Evolutionary conservation across 2,888 invertebrate genomes (phyloP).

Genomic region (Neria commutata): DNA sequence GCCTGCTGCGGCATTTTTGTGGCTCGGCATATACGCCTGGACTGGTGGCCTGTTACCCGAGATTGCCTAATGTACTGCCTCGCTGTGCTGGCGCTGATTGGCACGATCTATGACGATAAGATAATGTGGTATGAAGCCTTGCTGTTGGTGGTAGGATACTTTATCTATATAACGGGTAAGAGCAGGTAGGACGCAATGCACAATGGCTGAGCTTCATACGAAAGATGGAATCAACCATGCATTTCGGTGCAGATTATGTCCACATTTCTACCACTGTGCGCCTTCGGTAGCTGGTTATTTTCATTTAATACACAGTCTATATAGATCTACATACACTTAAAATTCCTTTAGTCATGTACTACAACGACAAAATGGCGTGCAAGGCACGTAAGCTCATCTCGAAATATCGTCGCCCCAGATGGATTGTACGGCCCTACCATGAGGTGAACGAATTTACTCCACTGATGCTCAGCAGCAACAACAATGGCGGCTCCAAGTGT

Average conservation of each 20-base stretch:
- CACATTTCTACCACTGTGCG: background rate
- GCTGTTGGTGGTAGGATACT: slow-evolving; percentile 73
- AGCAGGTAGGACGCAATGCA: too few relatives aligned
- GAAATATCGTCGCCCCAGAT: slow-evolving; percentile 43
- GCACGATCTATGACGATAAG: slow-evolving; percentile 74
- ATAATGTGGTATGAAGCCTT: slow-evolving; percentile 82
- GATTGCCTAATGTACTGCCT: slow-evolving; percentile 79
- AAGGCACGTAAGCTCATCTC: slow-evolving; percentile 49
- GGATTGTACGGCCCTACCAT: slow-evolving; percentile 63
- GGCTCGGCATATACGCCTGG: slow-evolving; percentile 72
- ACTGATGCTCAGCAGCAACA: slow-evolving; percentile 40
- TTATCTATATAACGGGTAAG: slow-evolving; percentile 68
- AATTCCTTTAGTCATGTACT: slow-evolving; percentile 75
- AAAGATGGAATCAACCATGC: too few relatives aligned
- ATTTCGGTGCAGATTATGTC: too few relatives aligned
- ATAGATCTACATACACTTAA: background rate
- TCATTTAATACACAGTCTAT: background rate
- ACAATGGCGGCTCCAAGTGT: slow-evolving; percentile 19
- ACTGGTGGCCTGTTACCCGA: slow-evolving; percentile 81
- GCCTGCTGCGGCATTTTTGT: slow-evolving; percentile 77
- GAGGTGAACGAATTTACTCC: slow-evolving; percentile 61
- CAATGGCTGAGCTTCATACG: too few relatives aligned
- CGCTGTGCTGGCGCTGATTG: slow-evolving; percentile 75
- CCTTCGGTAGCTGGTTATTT: background rate
- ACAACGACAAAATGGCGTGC: slow-evolving; percentile 67